Evolutionary conservation across 2,888 invertebrate species (phyloP), one percentile per base, ranked within the genome.

Genomic region (Ceriagrion tenellum): DNA sequence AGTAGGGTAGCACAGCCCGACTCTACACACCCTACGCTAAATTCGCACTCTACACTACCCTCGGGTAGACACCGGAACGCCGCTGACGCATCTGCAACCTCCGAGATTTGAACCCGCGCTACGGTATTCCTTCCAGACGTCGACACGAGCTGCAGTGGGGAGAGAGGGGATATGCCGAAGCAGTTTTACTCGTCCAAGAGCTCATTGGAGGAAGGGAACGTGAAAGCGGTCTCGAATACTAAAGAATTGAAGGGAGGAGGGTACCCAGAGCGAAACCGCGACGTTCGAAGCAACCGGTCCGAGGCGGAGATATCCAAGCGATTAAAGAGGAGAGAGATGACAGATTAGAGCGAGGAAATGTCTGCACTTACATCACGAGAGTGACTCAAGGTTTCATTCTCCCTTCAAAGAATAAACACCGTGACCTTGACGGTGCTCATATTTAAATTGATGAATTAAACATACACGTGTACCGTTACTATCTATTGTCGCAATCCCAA

Each of bases 241-340:
- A 81, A 81, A 81, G 16, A 81, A 81, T 18, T 13, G 26, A 35
- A 16, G 81, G 30, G 35, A 81, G 23, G 69, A 35, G 81, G 81
- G 18, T 35, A 30, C 2, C 35, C 35, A 6, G 81, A 81, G 81
- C 30, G 81, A 35, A 20, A 69, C 69, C 69, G 18, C 69, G 69
- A 81, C 81, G 81, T 35, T 81, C 30, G 13, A 35, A 35, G 81
- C 26, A 30, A 81, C 81, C 81, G 81, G 30, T 81, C 35, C 81
- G 81, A 30, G 81, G 30, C 81, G 81, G 81, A 81, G 81, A 81
- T 16, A 81, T 3, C 81, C 30, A 81, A 81, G 35, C 30, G 81
- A n/a, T 69, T 69, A 26, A 69, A 69, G n/a, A n/a, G 69, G 20
- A 69, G n/a, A n/a, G 69, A 69, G 69, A 81, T 81, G 81, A 81